Evolutionary conservation across 2,888 invertebrate species (phyloP), one percentile per base, ranked within the genome.

Genomic region (Acholoe squamosa): DNA sequence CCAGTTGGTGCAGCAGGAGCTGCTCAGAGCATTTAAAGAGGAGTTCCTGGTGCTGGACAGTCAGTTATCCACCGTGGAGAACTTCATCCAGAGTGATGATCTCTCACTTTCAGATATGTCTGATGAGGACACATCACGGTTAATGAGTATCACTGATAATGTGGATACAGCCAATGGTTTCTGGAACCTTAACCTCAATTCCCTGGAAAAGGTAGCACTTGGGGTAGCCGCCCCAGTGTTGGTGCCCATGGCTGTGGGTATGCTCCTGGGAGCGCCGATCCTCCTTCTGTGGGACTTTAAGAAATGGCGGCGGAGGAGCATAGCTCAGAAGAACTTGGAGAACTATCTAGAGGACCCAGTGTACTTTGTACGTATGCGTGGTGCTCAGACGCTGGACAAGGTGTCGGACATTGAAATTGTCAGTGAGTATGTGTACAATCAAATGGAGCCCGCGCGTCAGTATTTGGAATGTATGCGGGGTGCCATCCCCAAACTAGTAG

Each of bases 11-110:
- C 92, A 92, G 56, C 71, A 28, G 34, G 90, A 90, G 51, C 71
- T 92, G 54, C 54, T 89, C 51, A 5, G 31, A 10, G 54, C 77
- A 0, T 91, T 92, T 89, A 90, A 91, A 52, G 91, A 92, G 33
- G 92, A 92, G 71, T 92, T 92, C 89, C 80, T 91, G 7, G 84
- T 92, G 51, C 43, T 92, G 1, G 92, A 92, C 61, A 91, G 86
- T 67, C 91, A 92, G 90, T 52, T 92, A 10, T 54, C 43, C 43
- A 92, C 77, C 14, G 89, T 92, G 10, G 92, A 92, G 56, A 92
- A 92, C 34, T 90, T 56, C 84, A 80, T 91, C 16, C 90, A 91
- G 86, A 91, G 91, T 43, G 90, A 91, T 77, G 90, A 90, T 34
- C 34, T 90, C 28, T 92, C 92, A 10, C 86, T 92, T 10, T 89